phyloP scores from a whole-genome alignment of 2,113 vertebrate genomes.

The Hiodon alosoides region DNA sequence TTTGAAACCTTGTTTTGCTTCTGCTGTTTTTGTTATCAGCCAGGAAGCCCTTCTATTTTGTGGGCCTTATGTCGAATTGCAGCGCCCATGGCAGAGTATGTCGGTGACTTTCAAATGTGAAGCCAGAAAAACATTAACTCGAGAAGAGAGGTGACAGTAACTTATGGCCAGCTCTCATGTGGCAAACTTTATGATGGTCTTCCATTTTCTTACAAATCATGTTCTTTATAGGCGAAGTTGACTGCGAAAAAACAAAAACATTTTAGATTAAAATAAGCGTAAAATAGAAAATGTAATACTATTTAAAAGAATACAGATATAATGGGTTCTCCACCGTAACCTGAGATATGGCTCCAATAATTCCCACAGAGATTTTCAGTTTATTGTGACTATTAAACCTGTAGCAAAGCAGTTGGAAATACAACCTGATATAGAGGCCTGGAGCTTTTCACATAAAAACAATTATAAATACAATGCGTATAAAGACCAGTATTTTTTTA shows the following conservation, averaged over 20 bases:
- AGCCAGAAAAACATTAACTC: not conserved
- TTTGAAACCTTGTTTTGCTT: not conserved
- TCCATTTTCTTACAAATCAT: no score
- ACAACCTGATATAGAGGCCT: not conserved
- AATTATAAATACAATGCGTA: no score
- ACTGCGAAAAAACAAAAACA: no score
- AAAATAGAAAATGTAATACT: no score
- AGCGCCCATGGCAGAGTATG: no score
- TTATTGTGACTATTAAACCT: not conserved
- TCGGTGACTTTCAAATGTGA: no score
- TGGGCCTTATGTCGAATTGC: not conserved
- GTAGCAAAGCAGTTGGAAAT: not conserved
- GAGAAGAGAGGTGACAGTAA: not conserved
- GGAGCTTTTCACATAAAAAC: not conserved
- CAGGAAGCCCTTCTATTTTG: not conserved
- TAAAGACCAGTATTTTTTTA: no score
- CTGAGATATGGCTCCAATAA: constrained; percentile 1
- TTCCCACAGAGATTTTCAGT: not conserved
- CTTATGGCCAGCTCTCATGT: not conserved
- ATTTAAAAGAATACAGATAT: no score
- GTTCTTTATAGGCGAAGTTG: no score
- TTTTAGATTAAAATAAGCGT: no score
- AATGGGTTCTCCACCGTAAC: no score
- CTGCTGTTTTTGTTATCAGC: not conserved
- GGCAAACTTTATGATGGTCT: no score